Conservation (phyloP, 2,888 invertebrate genomes). For the Folsomia manolachei region DNA sequence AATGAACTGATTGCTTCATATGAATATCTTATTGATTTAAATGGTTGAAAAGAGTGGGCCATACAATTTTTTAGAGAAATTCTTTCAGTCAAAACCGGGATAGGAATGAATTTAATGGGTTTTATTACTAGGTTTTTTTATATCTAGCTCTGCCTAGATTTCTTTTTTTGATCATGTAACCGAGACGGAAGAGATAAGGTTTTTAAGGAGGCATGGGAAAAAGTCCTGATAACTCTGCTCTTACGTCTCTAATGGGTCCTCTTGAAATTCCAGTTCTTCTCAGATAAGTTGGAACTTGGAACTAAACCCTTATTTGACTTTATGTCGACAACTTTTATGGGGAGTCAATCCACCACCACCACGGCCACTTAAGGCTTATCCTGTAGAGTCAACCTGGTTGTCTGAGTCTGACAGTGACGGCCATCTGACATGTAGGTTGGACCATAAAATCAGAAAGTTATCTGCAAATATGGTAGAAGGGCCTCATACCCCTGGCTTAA, state of each 20-base stretch:
- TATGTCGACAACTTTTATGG: slow-evolving; percentile 5
- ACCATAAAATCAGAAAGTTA: no score
- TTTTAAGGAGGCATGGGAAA: slow-evolving; percentile 9
- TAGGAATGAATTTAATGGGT: slow-evolving; percentile 21
- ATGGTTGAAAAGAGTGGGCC: not conserved
- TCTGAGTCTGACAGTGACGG: no score
- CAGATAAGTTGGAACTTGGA: not conserved
- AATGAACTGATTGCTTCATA: no score
- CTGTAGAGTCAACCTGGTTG: no score
- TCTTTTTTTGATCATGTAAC: slow-evolving; percentile 8
- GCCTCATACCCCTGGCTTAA: no score
- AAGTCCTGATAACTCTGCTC: not conserved
- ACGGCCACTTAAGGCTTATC: slow-evolving; percentile 4
- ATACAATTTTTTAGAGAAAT: not conserved
- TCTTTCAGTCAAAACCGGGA: not conserved
- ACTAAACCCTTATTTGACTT: no score
- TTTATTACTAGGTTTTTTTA: slow-evolving; percentile 2
- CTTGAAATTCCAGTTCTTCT: not conserved
- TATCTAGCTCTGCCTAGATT: slow-evolving; percentile 10
- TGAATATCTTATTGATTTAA: no score
- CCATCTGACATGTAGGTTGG: no score
- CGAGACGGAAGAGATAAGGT: not conserved
- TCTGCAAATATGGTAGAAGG: no score
- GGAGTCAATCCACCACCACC: not conserved
- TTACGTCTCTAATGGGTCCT: slow-evolving; percentile 13